Evolutionary conservation across 2,797 vertebrate species (phyloP).

Genomic region (Anniella stebbinsi): DNA sequence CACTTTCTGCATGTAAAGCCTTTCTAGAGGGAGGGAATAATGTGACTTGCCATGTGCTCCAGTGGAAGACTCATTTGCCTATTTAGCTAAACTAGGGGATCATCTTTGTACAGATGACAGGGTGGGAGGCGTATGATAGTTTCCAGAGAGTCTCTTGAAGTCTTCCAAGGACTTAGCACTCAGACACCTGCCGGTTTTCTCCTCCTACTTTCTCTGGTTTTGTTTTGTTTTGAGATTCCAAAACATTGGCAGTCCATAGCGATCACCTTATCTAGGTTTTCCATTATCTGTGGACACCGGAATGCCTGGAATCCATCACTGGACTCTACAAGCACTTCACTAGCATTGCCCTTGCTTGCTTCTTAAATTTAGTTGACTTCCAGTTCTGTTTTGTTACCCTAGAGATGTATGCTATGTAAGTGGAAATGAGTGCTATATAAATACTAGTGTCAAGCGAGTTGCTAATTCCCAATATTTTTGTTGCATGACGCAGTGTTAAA

Average conservation of each 20-base stretch:
- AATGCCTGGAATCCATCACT: constrained; percentile 22
- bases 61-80: not conserved
- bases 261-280: constrained; percentile 42
- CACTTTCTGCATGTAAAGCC: not conserved
- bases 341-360: not conserved
- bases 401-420: not conserved
- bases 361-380: constrained; percentile 2
- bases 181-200: constrained; percentile 27
- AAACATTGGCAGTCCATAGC: constrained; percentile 18
- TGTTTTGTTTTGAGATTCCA: constrained; percentile 8
- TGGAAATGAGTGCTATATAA: constrained; percentile 2
- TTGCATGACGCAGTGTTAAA: not conserved
- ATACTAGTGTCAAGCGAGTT: not conserved
- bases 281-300: constrained; percentile 29
- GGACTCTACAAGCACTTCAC: constrained; percentile 5
- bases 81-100: not conserved
- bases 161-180: constrained; percentile 22
- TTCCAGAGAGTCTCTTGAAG: constrained; percentile 12
- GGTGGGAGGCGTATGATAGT: not conserved
- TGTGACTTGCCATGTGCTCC: not conserved
- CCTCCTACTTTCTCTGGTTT: not conserved
- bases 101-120: not conserved
- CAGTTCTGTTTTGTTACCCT: constrained; percentile 7
- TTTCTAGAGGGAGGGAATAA: not conserved
- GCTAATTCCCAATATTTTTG: constrained; percentile 21